phyloP scores from a whole-genome alignment of 2,113 vertebrate genomes.

The Grallaria varia region DNA sequence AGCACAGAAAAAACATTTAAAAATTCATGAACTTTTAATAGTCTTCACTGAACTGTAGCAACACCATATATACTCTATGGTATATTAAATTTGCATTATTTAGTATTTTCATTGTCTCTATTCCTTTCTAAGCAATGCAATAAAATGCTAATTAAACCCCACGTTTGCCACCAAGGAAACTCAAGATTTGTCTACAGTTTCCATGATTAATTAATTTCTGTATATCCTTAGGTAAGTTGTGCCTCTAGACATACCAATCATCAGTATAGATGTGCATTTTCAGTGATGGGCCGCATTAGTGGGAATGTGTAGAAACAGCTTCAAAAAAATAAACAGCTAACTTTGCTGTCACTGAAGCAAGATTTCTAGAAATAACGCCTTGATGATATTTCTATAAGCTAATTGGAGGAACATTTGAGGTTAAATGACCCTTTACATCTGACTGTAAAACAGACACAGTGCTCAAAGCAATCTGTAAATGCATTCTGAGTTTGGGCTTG shows the following conservation, averaged over 20 bases:
- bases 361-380: background rate
- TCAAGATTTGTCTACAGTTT: conserved; percentile 32
- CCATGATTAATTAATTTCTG: conserved; percentile 53
- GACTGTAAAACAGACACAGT: background rate
- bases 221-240: background rate
- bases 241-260: background rate
- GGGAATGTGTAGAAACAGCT: background rate
- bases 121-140: conserved; percentile 8
- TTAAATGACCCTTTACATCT: background rate
- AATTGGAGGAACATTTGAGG: background rate
- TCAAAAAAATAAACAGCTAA: background rate
- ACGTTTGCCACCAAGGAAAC: conserved; percentile 15
- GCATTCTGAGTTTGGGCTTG: background rate
- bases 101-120: conserved; percentile 28
- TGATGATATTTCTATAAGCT: background rate
- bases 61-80: background rate
- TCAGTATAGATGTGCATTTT: background rate
- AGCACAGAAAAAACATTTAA: conserved; percentile 23
- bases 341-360: background rate
- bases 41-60: background rate
- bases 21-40: conserved; percentile 41
- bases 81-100: conserved; percentile 66
- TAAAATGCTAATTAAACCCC: conserved; percentile 54
- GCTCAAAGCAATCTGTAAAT: background rate
- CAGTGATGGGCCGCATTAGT: background rate